Evolutionary conservation across 1,140 invertebrate genomes (phyloP).

Genomic region (Fopius arisanus): DNA sequence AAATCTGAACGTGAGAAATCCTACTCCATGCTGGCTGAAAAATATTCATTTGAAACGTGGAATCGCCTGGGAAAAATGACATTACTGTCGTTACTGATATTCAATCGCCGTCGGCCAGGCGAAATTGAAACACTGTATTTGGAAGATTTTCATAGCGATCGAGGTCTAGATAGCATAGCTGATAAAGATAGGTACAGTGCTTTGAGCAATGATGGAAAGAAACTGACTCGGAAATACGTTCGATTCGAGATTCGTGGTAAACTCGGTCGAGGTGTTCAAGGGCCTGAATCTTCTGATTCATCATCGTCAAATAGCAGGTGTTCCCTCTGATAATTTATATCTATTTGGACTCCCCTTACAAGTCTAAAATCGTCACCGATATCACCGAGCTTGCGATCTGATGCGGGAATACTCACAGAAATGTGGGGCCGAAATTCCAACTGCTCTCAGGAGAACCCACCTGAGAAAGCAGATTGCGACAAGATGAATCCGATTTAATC

Average conservation of each 20-base stretch:
- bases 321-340: too few relatives aligned
- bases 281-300: too few relatives aligned
- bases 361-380: too few relatives aligned
- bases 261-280: not conserved
- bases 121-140: slow-evolving; percentile 22
- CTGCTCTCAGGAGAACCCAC: slow-evolving; percentile 17
- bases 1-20: not conserved
- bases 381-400: not conserved
- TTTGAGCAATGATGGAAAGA: slow-evolving; percentile 20
- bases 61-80: not conserved
- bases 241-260: slow-evolving; percentile 25
- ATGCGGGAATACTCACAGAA: slow-evolving; percentile 19
- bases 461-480: slow-evolving; percentile 30
- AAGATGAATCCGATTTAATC: slow-evolving; percentile 1
- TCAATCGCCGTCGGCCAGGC: slow-evolving; percentile 25
- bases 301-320: too few relatives aligned
- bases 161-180: not conserved
- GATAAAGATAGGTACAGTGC: not conserved
- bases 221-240: slow-evolving; percentile 19
- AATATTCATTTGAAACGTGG: not conserved
- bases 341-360: too few relatives aligned
- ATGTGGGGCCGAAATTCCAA: slow-evolving; percentile 16
- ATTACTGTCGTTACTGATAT: slow-evolving; percentile 1
- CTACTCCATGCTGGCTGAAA: not conserved
- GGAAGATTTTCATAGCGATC: slow-evolving; percentile 16